Conservation (phyloP, 2,888 invertebrate species). For the Conchocele bisecta region DNA sequence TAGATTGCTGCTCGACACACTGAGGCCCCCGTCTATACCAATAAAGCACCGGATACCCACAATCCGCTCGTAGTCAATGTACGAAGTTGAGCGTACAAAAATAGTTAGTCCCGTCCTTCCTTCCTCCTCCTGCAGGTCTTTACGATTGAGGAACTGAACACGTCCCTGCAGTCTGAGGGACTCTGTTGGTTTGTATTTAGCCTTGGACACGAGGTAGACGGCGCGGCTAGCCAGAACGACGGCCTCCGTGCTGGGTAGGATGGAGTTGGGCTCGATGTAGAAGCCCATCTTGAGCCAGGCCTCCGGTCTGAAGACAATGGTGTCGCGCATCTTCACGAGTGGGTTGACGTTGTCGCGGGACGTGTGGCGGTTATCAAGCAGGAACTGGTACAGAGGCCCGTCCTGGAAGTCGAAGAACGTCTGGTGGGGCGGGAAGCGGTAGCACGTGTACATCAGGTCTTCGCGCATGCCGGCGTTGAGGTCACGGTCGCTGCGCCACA, state of each 20-base stretch:
- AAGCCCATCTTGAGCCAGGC: conserved; percentile 78
- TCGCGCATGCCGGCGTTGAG: conserved; percentile 50
- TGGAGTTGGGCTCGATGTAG: conserved; percentile 71
- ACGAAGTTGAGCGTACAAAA: conserved; percentile 69
- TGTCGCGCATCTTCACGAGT: conserved; percentile 67
- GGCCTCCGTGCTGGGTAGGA: conserved; percentile 74
- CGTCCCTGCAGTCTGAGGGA: conserved; percentile 67
- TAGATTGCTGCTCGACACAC: conserved; percentile 62
- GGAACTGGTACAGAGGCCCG: conserved; percentile 55
- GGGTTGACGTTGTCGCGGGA: conserved; percentile 66
- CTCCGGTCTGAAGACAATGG: conserved; percentile 70
- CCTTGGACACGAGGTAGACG: conserved; percentile 73
- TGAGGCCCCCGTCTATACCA: conserved; percentile 71
- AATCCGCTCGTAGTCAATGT: conserved; percentile 72
- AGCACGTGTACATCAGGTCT: conserved; percentile 73
- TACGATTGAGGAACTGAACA: conserved; percentile 71
- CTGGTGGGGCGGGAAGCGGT: conserved; percentile 70
- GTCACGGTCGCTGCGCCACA: conserved; percentile 70
- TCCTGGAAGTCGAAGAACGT: conserved; percentile 72
- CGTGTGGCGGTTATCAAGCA: conserved; percentile 65
- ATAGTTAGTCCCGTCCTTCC: conserved; percentile 73
- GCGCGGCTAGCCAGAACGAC: conserved; percentile 69
- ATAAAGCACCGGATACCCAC: conserved; percentile 74
- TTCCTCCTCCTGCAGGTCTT: conserved; percentile 58
- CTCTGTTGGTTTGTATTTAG: conserved; percentile 65